A percentile compares a stretch with the other conserved stretches of the same genome.
phyloP scores from a whole-genome alignment of 2,113 vertebrate species.

The Corynorhinus townsendii region DNA sequence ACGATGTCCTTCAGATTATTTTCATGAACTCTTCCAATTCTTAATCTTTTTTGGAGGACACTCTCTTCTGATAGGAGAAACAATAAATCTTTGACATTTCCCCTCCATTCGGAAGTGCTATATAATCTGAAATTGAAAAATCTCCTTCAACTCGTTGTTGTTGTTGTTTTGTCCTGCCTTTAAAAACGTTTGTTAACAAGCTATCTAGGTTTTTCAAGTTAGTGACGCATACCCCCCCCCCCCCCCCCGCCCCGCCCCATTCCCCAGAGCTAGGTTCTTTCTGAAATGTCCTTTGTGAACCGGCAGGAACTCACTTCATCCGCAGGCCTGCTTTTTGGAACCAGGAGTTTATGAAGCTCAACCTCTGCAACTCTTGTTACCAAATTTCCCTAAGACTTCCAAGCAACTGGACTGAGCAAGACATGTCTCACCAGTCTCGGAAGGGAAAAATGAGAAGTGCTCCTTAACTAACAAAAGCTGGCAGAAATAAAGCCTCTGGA shows the following conservation, averaged over 20 bases:
- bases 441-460: neutral
- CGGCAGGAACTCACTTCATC: neutral
- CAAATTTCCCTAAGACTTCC: neutral
- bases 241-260: neutral
- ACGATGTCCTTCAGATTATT: neutral
- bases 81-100: neutral
- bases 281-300: slow-evolving; percentile 18
- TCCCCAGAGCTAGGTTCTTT: neutral
- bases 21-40: slow-evolving; percentile 20
- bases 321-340: neutral
- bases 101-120: neutral
- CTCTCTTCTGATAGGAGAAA: neutral
- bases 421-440: neutral
- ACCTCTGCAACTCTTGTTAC: neutral
- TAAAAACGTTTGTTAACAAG: neutral
- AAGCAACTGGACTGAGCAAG: neutral
- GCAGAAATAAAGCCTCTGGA: neutral
- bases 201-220: neutral
- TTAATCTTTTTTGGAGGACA: neutral
- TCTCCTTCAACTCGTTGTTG: neutral
- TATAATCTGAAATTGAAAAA: slow-evolving; percentile 5
- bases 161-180: neutral
- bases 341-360: neutral
- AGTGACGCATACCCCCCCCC: neutral
- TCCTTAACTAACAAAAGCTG: neutral